Conservation (phyloP, 2,113 vertebrate species). For the Nicator chloris region DNA sequence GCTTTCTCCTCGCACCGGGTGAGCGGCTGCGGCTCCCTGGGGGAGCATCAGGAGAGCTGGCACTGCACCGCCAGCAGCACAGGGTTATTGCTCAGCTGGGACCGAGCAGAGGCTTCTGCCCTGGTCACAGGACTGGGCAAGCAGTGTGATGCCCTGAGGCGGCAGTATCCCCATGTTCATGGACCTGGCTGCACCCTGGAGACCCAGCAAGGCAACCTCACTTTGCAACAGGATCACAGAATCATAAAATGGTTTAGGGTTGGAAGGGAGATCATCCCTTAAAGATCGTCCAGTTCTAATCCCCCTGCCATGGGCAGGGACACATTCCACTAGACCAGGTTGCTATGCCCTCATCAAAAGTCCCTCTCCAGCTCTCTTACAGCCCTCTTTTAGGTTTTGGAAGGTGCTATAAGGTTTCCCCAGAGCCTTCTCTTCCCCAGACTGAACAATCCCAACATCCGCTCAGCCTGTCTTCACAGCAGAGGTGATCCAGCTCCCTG, state of each 20-base stretch:
- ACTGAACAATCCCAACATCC: neutral
- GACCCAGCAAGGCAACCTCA: fast-evolving
- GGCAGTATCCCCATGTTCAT: fast-evolving
- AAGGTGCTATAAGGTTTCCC: neutral
- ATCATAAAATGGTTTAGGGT: neutral
- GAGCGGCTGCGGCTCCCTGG: neutral
- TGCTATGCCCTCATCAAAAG: neutral
- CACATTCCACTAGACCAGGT: neutral
- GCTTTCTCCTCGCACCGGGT: neutral
- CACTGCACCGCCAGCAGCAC: fast-evolving
- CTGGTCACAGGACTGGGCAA: fast-evolving
- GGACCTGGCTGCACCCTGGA: fast-evolving
- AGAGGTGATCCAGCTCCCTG: neutral
- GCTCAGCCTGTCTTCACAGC: neutral
- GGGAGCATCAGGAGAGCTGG: neutral
- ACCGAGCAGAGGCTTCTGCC: neutral
- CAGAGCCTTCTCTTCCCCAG: neutral
- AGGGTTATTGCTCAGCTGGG: neutral
- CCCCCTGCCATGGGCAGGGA: neutral
- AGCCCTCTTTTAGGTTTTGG: neutral
- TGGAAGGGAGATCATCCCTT: neutral
- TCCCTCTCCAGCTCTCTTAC: neutral
- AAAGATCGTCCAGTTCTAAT: neutral
- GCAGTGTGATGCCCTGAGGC: neutral
- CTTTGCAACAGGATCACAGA: neutral